Base-by-base conservation (phyloP, 2,888 invertebrate genomes). In the Platycheirus albimanus region DNA sequence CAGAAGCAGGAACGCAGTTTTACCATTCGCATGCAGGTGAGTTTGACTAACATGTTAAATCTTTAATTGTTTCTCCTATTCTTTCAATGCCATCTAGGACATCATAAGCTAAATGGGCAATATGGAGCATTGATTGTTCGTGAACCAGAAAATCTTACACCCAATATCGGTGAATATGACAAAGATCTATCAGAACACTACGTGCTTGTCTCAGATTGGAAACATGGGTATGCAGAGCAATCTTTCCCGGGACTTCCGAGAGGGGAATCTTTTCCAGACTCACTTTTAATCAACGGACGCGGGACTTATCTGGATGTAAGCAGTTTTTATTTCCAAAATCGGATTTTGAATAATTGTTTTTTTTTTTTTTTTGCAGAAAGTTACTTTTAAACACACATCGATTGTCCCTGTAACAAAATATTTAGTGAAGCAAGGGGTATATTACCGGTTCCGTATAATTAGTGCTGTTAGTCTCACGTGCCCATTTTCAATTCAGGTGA, bases 161-260 rank as follows among this genome's bases (percentile, higher is more conserved):
- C 93, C 0, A 94, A 94, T 85, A 90, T 90, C 0, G 88, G 91
- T 2, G 89, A 94, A 0, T 97, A 96, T 89, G 96, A 97, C 87
- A 92, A 92, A 86, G 97, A 97, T 88, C 91, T 92, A 30, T 89
- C 90, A 1, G 93, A 94, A 52, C 96, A 97, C 90, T 92, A 93
- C 1, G 93, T 97, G 87, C 89, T 93, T 17, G 92, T 96, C 5
- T 93, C 94, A 0, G 97, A 97, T 88, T 97, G 97, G 97, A 93
- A 94, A 84, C 94, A 95, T 85, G 92, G 92, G 77, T 89, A 94
- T n/a, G 93, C 87, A 1, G 88, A 89, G 66, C 86, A 87, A 67
- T 86, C 61, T 81, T 85, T 67, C 69, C 89, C 89, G 0, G 90
- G 90, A 0, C 77, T 88, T 5, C 87, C 86, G 33, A 30, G 84